These are phyloP conservation scores for Sericinus montela DNA, from an alignment of 2,888 invertebrate species.

Conservation along the genomic window DNA sequence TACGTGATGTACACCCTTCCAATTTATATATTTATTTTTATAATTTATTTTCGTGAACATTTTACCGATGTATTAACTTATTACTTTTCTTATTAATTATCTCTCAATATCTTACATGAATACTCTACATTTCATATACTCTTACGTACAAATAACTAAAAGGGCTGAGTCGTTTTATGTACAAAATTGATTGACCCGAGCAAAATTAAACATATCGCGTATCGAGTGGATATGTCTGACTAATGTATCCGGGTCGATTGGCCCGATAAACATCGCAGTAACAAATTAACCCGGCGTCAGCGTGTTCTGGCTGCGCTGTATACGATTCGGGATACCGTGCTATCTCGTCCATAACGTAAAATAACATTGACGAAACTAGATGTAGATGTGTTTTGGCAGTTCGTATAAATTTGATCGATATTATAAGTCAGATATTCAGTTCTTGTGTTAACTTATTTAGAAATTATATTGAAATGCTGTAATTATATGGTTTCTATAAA, in stretches of 20 bases:
- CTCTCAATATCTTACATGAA: too few relatives aligned
- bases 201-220: slow-evolving; percentile 44
- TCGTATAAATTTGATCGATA: not conserved
- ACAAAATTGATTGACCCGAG: slow-evolving; percentile 44
- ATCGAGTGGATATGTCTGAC: slow-evolving; percentile 47
- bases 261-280: slow-evolving; percentile 51
- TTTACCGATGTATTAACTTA: too few relatives aligned
- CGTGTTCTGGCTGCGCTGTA: slow-evolving; percentile 28
- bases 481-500: too few relatives aligned
- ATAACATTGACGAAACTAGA: slow-evolving; percentile 59
- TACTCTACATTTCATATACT: too few relatives aligned
- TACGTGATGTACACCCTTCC: too few relatives aligned
- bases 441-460: too few relatives aligned
- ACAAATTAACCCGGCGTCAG: slow-evolving; percentile 58
- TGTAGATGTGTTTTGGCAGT: not conserved
- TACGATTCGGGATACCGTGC: slow-evolving; percentile 27
- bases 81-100: too few relatives aligned
- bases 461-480: too few relatives aligned
- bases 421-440: too few relatives aligned
- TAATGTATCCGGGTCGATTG: slow-evolving; percentile 44
- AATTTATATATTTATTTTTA: too few relatives aligned
- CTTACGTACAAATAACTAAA: not conserved
- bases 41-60: too few relatives aligned
- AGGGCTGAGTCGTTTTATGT: not conserved
- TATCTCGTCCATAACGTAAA: slow-evolving; percentile 52